Evolutionary conservation across 53 echinoderm and acorn worm species (phyloP), one percentile per base, ranked within the genome.

Genomic region (Mesocentrotus franciscanus): DNA sequence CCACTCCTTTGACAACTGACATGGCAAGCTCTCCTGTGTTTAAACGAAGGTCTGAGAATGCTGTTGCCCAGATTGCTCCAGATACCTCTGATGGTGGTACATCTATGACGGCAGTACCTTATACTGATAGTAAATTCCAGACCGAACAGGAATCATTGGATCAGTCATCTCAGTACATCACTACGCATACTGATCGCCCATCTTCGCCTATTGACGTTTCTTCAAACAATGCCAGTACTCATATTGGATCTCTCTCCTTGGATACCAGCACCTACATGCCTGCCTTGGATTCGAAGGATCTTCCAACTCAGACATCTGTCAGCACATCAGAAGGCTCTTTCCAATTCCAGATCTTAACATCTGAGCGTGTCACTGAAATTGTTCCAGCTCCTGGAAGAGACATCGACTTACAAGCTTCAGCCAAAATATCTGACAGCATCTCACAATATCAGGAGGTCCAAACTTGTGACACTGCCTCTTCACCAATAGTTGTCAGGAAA

Each of bases 11-110:
- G 85, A 94, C 87, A 26, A 70, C 87, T 64, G 95, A 94, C 68
- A 85, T 66, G 70, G 95, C 95, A 39, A 85, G 95, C 71, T 94
- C 95, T 34, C 95, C 95, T 39, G 55, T 85, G 22, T 68, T 94
- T n/a, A 62, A 62, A 36, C 64, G 95, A 49, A 94, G 56, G 24
- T 35, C 71, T 1, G 71, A 92, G 57, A 58, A 93, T 26, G 66
- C 61, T 60, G 81, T 29, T 78, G 32, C 93, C 32, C 93, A 93
- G 26, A n/a, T 81, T 59, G 61, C 59, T 56, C 78, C 78, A 60
- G 79, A 58, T 22, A 81, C 61, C 30, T 55, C 93, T 22, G 92
- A 92, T 26, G 74, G 76, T 55, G 35, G 56, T 35, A 91, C 91
- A 62, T 34, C 35, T 20, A 66, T 62, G 36, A 18, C 20, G 8